phyloP scores from a whole-genome alignment of 2,113 vertebrate genomes.

The Anhinga anhinga region DNA sequence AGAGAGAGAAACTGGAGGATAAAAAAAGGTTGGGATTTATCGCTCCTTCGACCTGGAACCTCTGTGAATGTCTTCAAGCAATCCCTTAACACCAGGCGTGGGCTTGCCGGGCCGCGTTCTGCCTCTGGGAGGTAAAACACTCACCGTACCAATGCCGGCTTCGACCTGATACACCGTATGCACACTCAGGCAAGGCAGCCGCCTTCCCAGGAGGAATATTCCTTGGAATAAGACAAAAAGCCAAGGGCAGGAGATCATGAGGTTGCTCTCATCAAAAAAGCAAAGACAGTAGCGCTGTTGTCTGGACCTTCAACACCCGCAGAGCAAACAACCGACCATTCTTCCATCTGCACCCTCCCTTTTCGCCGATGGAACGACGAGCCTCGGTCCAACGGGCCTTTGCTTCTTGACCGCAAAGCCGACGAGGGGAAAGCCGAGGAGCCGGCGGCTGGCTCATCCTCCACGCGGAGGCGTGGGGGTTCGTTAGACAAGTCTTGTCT shows the following conservation, averaged over 20 bases:
- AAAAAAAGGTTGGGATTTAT: neutral
- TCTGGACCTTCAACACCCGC: accelerated
- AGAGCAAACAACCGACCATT: neutral
- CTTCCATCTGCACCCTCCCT: neutral
- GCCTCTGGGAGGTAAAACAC: neutral
- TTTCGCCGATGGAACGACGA: accelerated
- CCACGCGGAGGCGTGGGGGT: accelerated
- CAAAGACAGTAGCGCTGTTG: neutral
- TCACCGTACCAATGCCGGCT: accelerated
- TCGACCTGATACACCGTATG: neutral
- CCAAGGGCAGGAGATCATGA: neutral
- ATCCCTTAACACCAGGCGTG: neutral
- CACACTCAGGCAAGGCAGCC: too few relatives aligned
- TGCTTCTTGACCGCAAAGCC: neutral
- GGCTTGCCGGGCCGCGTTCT: accelerated
- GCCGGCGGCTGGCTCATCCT: neutral
- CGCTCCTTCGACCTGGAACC: accelerated
- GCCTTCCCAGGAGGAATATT: neutral
- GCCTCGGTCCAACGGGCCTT: accelerated
- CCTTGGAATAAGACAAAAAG: neutral
- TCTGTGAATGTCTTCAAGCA: neutral
- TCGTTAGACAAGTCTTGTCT: accelerated
- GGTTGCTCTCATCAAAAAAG: too few relatives aligned
- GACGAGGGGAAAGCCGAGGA: accelerated
- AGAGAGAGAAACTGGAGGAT: too few relatives aligned